Conservation (phyloP, 1,140 invertebrate species). For the Bombyx mandarina region DNA sequence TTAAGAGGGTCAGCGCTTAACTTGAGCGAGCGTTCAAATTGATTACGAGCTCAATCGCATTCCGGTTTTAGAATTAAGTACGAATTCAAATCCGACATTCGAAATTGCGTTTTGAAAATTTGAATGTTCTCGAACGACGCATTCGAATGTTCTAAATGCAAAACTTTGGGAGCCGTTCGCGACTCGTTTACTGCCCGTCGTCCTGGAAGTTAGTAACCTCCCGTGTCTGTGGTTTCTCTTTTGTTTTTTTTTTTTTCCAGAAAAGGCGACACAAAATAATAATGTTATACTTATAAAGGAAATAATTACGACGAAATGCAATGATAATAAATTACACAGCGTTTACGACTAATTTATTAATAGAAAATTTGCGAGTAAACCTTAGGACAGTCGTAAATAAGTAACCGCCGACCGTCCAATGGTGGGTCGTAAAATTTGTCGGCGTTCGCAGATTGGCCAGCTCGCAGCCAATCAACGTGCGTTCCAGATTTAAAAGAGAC, state of each 20-base stretch:
- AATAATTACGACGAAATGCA: slow-evolving; percentile 57
- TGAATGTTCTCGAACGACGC: too few species aligned
- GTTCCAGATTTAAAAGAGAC: slow-evolving; percentile 60
- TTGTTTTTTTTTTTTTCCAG: slow-evolving; percentile 3
- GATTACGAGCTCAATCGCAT: too few species aligned
- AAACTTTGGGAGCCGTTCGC: too few species aligned
- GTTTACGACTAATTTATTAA: slow-evolving; percentile 69
- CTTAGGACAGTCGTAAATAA: slow-evolving; percentile 62
- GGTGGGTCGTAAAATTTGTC: slow-evolving; percentile 51
- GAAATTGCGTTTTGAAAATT: too few species aligned
- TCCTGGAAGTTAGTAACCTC: background rate
- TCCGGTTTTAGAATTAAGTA: too few species aligned
- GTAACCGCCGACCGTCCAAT: slow-evolving; percentile 49
- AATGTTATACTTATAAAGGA: slow-evolving; percentile 61
- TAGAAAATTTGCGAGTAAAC: slow-evolving; percentile 65
- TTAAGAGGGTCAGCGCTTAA: too few species aligned
- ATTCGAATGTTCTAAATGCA: too few species aligned
- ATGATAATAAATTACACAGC: slow-evolving; percentile 56
- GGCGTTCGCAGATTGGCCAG: slow-evolving; percentile 43
- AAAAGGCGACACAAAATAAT: slow-evolving; percentile 19
- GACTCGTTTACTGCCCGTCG: background rate
- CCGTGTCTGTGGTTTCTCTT: background rate
- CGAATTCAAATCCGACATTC: too few species aligned
- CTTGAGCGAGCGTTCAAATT: too few species aligned
- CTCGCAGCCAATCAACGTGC: slow-evolving; percentile 41